Conservation (phyloP, 2,113 vertebrate species). For the Platysteira castanea region DNA sequence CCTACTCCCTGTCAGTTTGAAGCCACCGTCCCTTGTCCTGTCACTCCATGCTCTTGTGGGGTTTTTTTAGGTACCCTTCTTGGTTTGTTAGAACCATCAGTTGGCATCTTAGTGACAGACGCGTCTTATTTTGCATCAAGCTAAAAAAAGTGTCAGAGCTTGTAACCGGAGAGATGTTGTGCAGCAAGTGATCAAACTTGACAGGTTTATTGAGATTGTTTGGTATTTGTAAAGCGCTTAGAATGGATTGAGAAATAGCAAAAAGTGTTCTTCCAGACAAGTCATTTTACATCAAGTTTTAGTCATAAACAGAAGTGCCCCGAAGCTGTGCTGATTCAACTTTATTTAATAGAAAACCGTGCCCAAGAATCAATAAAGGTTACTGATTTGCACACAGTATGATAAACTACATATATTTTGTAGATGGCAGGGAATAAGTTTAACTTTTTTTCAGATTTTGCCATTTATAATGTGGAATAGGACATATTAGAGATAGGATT, state of each 20-base stretch:
- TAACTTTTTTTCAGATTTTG: neutral
- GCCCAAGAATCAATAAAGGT: constrained; percentile 21
- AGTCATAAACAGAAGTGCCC: constrained; percentile 17
- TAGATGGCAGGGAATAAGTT: neutral
- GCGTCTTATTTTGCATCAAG: neutral
- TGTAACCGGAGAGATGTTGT: neutral
- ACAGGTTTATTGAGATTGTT: constrained; percentile 48
- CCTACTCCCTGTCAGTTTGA: neutral
- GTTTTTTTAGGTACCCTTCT: neutral
- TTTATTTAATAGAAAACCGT: neutral
- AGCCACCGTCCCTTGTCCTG: neutral
- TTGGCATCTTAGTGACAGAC: neutral
- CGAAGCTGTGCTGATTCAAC: neutral
- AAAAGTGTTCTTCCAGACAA: constrained; percentile 30
- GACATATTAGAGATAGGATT: neutral
- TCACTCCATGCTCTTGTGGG: neutral
- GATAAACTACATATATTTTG: neutral
- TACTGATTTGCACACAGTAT: neutral
- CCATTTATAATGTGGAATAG: neutral
- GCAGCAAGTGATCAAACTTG: neutral
- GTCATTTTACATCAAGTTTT: constrained; percentile 44
- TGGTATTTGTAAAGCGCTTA: constrained; percentile 37
- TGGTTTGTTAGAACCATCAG: neutral
- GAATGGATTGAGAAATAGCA: constrained; percentile 11
- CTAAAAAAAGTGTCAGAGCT: neutral